These are phyloP conservation scores for Halichoerus grypus DNA, from an alignment of 2,113 vertebrate species.

Conservation along the genomic window DNA sequence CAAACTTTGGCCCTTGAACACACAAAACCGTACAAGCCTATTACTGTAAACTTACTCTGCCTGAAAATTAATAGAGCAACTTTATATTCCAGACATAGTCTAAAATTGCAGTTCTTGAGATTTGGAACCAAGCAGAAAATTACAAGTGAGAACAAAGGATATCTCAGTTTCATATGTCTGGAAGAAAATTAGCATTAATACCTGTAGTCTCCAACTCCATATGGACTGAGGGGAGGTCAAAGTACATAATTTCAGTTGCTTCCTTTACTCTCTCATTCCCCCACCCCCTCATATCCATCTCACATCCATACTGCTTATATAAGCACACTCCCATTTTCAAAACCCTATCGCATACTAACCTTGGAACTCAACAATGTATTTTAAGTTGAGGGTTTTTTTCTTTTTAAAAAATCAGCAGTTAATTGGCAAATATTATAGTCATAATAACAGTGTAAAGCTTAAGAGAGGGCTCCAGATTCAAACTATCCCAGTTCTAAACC, in stretches of 20 bases:
- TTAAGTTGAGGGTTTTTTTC: neutral
- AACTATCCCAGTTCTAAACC: neutral
- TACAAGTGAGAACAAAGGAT: conserved; percentile 63
- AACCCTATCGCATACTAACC: neutral
- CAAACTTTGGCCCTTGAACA: conserved; percentile 65
- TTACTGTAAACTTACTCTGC: conserved; percentile 38
- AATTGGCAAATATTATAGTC: neutral
- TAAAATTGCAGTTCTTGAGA: conserved; percentile 62
- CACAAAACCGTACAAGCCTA: neutral
- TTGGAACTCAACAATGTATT: neutral
- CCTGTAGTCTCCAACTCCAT: conserved; percentile 47
- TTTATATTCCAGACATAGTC: conserved; percentile 56
- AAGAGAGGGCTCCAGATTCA: neutral
- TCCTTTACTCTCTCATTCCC: neutral
- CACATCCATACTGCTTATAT: neutral
- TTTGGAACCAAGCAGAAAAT: conserved; percentile 64
- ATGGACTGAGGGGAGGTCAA: neutral
- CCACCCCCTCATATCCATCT: neutral
- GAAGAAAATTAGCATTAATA: conserved; percentile 73
- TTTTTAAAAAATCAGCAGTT: neutral
- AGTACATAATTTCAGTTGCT: conserved; percentile 27
- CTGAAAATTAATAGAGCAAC: conserved; percentile 75
- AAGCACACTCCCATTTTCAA: conserved; percentile 47
- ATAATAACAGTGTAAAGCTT: neutral
- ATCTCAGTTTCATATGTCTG: conserved; percentile 65